These are phyloP conservation scores for Dryomyza anilis DNA, from an alignment of 2,888 invertebrate genomes.

Conservation along the genomic window DNA sequence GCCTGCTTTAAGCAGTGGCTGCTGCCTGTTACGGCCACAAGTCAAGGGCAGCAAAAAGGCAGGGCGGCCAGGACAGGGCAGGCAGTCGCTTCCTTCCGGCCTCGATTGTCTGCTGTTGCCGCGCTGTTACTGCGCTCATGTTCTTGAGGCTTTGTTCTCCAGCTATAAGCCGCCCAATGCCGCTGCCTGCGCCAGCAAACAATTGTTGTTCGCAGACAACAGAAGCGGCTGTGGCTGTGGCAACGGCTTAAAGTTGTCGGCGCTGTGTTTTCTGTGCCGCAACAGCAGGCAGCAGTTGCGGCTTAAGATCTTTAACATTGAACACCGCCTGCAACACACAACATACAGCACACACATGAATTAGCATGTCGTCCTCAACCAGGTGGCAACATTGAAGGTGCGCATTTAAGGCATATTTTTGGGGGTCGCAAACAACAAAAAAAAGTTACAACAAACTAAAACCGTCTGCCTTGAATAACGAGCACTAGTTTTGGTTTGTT, in stretches of 20 bases:
- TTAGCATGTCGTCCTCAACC: too few species aligned
- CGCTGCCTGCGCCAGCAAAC: too few species aligned
- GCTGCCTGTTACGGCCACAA: slow-evolving; percentile 2
- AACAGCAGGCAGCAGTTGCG: too few species aligned
- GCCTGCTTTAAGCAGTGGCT: too few species aligned
- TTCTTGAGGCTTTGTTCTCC: neutral
- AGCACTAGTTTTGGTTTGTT: too few species aligned
- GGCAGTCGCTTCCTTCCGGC: neutral
- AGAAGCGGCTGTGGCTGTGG: slow-evolving; percentile 33
- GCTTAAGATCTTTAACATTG: slow-evolving; percentile 15
- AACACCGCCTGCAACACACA: neutral
- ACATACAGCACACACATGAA: neutral
- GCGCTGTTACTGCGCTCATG: neutral
- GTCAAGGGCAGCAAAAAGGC: slow-evolving; percentile 3
- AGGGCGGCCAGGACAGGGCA: neutral
- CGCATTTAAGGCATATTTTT: too few species aligned
- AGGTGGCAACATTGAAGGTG: too few species aligned
- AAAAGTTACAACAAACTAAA: too few species aligned
- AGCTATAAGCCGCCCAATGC: slow-evolving; percentile 8
- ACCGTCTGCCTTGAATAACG: too few species aligned
- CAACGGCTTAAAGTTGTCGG: slow-evolving; percentile 12
- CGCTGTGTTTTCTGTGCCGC: too few species aligned
- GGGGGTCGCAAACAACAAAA: too few species aligned
- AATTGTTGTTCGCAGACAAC: slow-evolving; percentile 29
- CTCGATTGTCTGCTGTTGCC: neutral